Evolutionary conservation across 2,888 invertebrate genomes (phyloP).

Genomic region (Nephrocerus scutellatus): DNA sequence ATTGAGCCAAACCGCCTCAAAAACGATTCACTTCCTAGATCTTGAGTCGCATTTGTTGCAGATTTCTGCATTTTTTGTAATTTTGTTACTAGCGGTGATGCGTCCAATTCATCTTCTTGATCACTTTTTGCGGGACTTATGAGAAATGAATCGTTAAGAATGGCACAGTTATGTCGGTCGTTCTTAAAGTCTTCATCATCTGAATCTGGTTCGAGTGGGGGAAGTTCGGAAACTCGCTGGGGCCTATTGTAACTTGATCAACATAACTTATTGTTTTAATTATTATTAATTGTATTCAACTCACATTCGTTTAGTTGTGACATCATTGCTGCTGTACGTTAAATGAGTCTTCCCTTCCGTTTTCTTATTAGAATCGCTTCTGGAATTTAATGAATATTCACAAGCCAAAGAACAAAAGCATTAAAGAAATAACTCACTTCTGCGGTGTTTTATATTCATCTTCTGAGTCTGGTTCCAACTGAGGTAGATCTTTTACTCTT

Average conservation of each 20-base stretch:
- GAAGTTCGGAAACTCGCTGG: constrained; percentile 39
- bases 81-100: constrained; percentile 10
- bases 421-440: no score
- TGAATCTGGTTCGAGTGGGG: constrained; percentile 39
- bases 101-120: constrained; percentile 18
- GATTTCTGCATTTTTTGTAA: not conserved
- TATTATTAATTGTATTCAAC: no score
- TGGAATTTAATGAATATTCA: constrained; percentile 5
- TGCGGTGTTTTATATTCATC: constrained; percentile 36
- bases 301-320: constrained; percentile 21
- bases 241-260: constrained; percentile 29
- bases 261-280: constrained; percentile 9
- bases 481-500: constrained; percentile 40
- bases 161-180: constrained; percentile 43
- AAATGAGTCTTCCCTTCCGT: constrained; percentile 19
- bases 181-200: constrained; percentile 29
- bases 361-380: constrained; percentile 26
- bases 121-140: constrained; percentile 36
- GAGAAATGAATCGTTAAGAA: constrained; percentile 43
- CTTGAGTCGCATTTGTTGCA: not conserved
- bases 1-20: no score
- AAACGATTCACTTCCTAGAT: not conserved
- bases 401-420: no score
- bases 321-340: constrained; percentile 12
- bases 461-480: constrained; percentile 40